Conservation (phyloP, 1,140 invertebrate species). For the Oncopodura yosiiana region DNA sequence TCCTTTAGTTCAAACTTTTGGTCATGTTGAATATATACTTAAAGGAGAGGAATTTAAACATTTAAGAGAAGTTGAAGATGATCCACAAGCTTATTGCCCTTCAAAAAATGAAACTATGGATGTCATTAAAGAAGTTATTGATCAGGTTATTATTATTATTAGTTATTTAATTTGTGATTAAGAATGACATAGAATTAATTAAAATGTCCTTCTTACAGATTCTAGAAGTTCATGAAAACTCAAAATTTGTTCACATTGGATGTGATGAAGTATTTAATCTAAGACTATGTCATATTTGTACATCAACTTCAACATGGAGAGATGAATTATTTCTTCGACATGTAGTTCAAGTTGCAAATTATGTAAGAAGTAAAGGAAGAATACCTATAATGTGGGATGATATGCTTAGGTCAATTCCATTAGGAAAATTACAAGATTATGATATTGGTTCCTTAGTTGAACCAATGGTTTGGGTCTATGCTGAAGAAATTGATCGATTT, state of each 20-base stretch:
- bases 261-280: constrained; percentile 60
- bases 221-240: constrained; percentile 45
- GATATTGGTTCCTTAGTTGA: constrained; percentile 66
- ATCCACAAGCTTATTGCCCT: constrained; percentile 76
- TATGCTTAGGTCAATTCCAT: constrained; percentile 65
- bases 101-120: constrained; percentile 58
- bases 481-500: constrained; percentile 51
- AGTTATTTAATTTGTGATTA: neutral
- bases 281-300: constrained; percentile 64
- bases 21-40: constrained; percentile 82
- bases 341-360: constrained; percentile 39
- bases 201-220: constrained; percentile 48
- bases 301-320: constrained; percentile 43
- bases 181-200: neutral
- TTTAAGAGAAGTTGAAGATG: constrained; percentile 63
- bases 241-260: constrained; percentile 49
- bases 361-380: constrained; percentile 41
- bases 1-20: constrained; percentile 91
- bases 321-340: constrained; percentile 52
- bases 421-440: constrained; percentile 46
- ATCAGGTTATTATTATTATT: constrained; percentile 50
- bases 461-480: constrained; percentile 78
- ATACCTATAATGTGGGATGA: constrained; percentile 85
- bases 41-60: constrained; percentile 66
- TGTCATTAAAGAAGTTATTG: constrained; percentile 66